Evolutionary conservation across 2,113 vertebrate genomes (phyloP), one percentile per base, ranked within the genome.

Genomic region (Felis chaus): DNA sequence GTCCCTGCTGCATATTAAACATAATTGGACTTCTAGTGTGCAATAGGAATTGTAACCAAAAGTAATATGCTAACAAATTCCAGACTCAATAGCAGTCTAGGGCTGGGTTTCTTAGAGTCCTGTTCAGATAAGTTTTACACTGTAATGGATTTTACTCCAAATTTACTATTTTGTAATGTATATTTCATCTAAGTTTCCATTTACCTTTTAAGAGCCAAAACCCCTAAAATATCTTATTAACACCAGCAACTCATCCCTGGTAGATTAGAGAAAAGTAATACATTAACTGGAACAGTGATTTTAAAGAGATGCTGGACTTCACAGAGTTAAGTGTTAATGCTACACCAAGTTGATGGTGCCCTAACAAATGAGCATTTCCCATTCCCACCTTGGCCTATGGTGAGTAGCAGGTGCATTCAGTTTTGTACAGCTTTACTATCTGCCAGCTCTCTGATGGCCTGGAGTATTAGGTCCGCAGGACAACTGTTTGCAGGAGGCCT

Each of bases 401-500:
- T 57, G n/a, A 63, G 39, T 50, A 55, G 85, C 85, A 79, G 25
- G 29, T 91, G 73, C 21, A 14, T 61, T 97, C 10, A 25, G 53
- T 94, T 98, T 78, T 82, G 41, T n/a, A 45, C 27, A 53, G 55
- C 83, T 90, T 87, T 97, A 61, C 94, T 74, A 0, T 81, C 79
- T 78, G 57, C 80, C 93, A 78, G 93, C 33, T 89, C 53, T 78
- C 92, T 73, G 11, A 85, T 97, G 88, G 81, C 96, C 92, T 82
- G 71, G 91, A 88, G 88, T 91, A 23, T 74, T 85, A 88, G 84
- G 41, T 65, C 92, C 10, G 4, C 1, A 39, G 93, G 94, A 97
- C 84, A 80, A 1, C 82, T 78, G 14, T 69, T 97, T 89, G 33
- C 71, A 93, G 91, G 90, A 97, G 93, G 82, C 29, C 39, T 89